A percentile compares a stretch with the other conserved stretches of the same genome.
Conservation (phyloP, 2,113 vertebrate genomes). For the Rhodinocichla rosea region DNA sequence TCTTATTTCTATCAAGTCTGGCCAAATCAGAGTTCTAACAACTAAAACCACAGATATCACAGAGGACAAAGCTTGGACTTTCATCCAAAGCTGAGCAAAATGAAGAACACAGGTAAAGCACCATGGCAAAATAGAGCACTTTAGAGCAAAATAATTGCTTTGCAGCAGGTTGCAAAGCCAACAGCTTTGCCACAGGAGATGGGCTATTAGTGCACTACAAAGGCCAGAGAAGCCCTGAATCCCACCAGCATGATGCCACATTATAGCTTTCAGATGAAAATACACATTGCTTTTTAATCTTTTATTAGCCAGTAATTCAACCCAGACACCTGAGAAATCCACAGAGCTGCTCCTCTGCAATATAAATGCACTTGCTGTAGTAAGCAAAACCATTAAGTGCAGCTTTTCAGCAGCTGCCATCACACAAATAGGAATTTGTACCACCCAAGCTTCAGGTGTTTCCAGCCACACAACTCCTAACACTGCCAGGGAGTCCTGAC, state of each 20-base stretch:
- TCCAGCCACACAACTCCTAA: neutral
- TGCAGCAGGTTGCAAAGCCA: neutral
- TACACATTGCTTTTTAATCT: neutral
- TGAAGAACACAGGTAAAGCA: neutral
- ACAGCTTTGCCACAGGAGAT: neutral
- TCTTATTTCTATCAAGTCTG: neutral
- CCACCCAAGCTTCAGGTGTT: neutral
- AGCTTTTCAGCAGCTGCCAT: neutral
- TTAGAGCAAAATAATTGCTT: neutral
- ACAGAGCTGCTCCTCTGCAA: neutral
- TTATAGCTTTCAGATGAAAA: neutral
- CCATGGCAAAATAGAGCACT: neutral
- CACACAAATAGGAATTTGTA: neutral
- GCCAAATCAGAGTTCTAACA: neutral
- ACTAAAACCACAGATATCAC: neutral
- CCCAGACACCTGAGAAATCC: conserved; percentile 5
- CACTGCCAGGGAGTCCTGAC: neutral
- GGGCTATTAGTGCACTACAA: neutral
- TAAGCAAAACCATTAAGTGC: neutral
- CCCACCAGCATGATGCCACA: neutral
- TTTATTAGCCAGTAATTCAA: conserved; percentile 38
- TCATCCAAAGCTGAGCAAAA: neutral
- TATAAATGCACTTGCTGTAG: neutral
- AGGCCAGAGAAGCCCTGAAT: neutral
- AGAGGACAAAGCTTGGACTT: neutral